phyloP scores from a whole-genome alignment of 2,888 invertebrate genomes.

The Scaptomyza tumidula region DNA sequence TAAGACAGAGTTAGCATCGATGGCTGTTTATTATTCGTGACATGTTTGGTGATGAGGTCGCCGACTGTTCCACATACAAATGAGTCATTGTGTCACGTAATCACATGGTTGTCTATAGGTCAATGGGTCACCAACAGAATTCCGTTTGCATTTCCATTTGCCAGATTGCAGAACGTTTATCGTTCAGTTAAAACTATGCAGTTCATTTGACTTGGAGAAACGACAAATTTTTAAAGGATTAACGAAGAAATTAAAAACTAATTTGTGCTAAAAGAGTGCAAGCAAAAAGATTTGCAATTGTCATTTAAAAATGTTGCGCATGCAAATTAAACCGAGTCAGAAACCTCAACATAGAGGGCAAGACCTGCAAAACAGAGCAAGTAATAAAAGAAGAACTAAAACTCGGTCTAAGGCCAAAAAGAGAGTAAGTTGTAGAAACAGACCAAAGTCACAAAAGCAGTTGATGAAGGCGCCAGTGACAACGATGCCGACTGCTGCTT shows the following conservation, averaged over 20 bases:
- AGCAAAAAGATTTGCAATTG: slow-evolving; percentile 69
- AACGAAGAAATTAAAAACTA: slow-evolving; percentile 76
- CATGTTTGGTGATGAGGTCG: slow-evolving; percentile 60
- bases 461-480: slow-evolving; percentile 58
- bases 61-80: slow-evolving; percentile 73
- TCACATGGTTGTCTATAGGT: slow-evolving; percentile 59
- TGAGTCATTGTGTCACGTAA: slow-evolving; percentile 68
- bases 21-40: slow-evolving; percentile 67
- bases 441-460: slow-evolving; percentile 41
- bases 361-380: neutral
- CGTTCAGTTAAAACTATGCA: neutral
- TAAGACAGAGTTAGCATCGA: slow-evolving; percentile 17
- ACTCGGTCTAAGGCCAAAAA: slow-evolving; percentile 12
- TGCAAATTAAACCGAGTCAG: slow-evolving; percentile 64
- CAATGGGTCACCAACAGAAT: slow-evolving; percentile 63
- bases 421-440: neutral
- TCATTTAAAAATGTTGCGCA: slow-evolving; percentile 65
- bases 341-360: slow-evolving; percentile 15
- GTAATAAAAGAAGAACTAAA: slow-evolving; percentile 3
- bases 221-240: slow-evolving; percentile 51
- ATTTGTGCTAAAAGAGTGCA: slow-evolving; percentile 51
- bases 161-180: neutral
- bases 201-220: slow-evolving; percentile 12
- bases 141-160: slow-evolving; percentile 17
- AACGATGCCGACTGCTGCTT: slow-evolving; percentile 54